Percentiles rank a stretch among this genome's conserved stretches.
These are phyloP conservation scores for human DNA, from an alignment of 2,113 vertebrate species.

Conservation along the genomic window GRCh38 chr12:83398501-83399000, in stretches of 20 bases:
- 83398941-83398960: neutral
- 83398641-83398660: neutral
- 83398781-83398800: neutral
- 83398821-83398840: neutral
- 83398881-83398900: neutral
- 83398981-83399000: neutral
- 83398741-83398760: neutral
- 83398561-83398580: neutral
- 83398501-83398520: neutral
- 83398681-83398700: neutral
- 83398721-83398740: neutral
- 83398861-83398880: neutral
- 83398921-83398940: neutral
- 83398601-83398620: neutral
- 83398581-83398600: constrained; percentile 18
- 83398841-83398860: too few species aligned
- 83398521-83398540: constrained; percentile 17
- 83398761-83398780: neutral
- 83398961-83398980: neutral
- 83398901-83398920: neutral
- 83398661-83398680: neutral
- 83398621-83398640: neutral
- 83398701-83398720: neutral
- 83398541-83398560: neutral
- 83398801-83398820: neutral